Evolutionary conservation across 2,113 vertebrate genomes (phyloP), one percentile per base, ranked within the genome.

Genomic region (Petromus typicus): DNA sequence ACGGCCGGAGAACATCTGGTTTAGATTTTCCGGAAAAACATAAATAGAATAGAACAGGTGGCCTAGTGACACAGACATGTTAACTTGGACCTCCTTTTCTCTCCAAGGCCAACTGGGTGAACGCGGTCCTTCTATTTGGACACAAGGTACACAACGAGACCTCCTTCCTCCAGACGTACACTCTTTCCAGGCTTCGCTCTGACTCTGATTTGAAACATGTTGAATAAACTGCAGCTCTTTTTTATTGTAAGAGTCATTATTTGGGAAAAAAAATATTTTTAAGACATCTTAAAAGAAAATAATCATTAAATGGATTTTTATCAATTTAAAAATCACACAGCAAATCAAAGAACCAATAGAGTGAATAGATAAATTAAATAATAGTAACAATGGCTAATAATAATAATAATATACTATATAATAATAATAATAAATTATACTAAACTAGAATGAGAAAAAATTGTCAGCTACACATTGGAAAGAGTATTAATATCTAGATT

Each of bases 1-100:
- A 32, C 82, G 91, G 86, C 57, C 80, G 95, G 86, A 69, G 8
- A 97, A 95, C 96, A 98, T 95, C 96, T 98, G 97, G 89, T 97
- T 97, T 96, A 90, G 91, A 94, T 95, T 98, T 97, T 95, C 93
- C 89, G 93, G 92, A 94, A 76, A 86, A 51, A 86, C 92, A 95
- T 95, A 96, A 61, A 63, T 57, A 73, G 64, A 97, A 84, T 48
- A 67, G 54, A 93, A 81, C 76, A 92, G 94, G 67, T 92, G 91
- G 90, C 89, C 78, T 78, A 7, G 69, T 92, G 82, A 89, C 85
- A 94, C 10, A 66, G 57, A n/a, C 90, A 83, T 78, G 67, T 80
- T 90, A 90, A 80, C 91, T 86, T 82, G 90, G 91, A 96, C 57
- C 27, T 71, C 51, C 67, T 27, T 64, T 12, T 86, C 34, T 79